Evolutionary conservation across 2,888 invertebrate genomes (phyloP), one percentile per base, ranked within the genome.

Genomic region (Drosophila vallismaia): DNA sequence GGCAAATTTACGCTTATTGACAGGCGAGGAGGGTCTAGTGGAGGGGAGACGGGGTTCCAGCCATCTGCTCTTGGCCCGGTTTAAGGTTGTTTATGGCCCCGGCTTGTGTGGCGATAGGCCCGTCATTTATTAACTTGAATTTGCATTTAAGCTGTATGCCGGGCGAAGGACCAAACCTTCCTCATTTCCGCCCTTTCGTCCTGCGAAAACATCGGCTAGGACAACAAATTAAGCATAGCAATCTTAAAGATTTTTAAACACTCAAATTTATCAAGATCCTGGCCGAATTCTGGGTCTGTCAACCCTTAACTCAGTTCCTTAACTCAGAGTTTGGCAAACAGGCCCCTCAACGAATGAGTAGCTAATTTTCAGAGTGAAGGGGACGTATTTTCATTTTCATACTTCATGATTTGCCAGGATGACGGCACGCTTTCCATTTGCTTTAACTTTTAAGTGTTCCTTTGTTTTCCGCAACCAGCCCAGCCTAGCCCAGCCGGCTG

Each of bases 1-100:
- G 81, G 86, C 86, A 82, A 86, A 86, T 82, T 86, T 86, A 76
- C 86, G 84, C 86, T 80, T 84, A 80, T 82, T 86, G 80, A 53
- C 60, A 44, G 50, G n/a, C 31, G 24, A 29, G 33, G 26, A n/a
- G 8, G 49, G 29, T 4, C 4, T 10, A 6, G 10, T 10, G 56
- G n/a, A 9, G 26, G 38, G 19, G 19, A 19, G 19, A 56, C n/a
- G 12, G 9, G 40, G 57, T 40, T 57, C 12, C 29, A 64, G 51
- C 51, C 64, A 51, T 33, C 62, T 49, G 62, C 33, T 33, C n/a
- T 66, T 59, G 53, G 50, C 40, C 63, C 60, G 49, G 31, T 45
- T 68, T 72, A 56, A 64, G 74, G 52, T 81, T 81, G 79, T 82
- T 82, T 81, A 81, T 79, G 71, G 67, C 54, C 75, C 8, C 54